Base-by-base conservation (phyloP, 2,888 invertebrate species). In the Blera fallax region DNA sequence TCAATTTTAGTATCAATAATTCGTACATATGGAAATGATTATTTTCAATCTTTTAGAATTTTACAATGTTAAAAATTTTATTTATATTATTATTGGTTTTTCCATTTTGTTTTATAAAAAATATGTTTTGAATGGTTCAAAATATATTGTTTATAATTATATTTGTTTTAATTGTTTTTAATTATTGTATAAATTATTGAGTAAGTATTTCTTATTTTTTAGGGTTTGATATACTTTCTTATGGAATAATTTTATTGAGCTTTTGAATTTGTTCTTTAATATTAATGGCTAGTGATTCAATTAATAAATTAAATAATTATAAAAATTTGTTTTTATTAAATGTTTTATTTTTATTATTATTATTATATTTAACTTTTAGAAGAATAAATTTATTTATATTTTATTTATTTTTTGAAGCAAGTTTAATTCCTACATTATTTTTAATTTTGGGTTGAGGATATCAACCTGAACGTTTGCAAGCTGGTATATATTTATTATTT, bases 351-450 rank as follows among this genome's bases (percentile, higher is more conserved):
- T 93, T 94, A 90, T 89, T 94, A 90, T 87, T 94, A 88, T 92
- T 93, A 89, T 93, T 95, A 91, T 90, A 92, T 92, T 88, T 94
- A 88, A 93, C 93, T 90, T 95, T 95, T 94, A 92, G 90, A 76
- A 90, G 91, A 5, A 90, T 93, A 90, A 94, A 93, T 93, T 92
- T 95, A 90, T 93, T 95, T 92, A 88, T 93, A 89, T 95, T 95
- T 94, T 95, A 95, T 94, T 92, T 95, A 91, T 94, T 94, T 93
- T 96, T 95, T 94, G 95, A 95, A 79, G 91, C 93, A 2, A 94
- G 94, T 2, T 93, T 95, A 91, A 94, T 95, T 92, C 95, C 95
- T 14, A 94, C 94, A 16, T 93, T 95, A 91, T 90, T 95, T 89
- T 93, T 95, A 91, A 94, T 95, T 94, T 90, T 95, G 88, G 94